Evolutionary conservation across 2,797 vertebrate species (phyloP).

Genomic region (Lepus townsendii): DNA sequence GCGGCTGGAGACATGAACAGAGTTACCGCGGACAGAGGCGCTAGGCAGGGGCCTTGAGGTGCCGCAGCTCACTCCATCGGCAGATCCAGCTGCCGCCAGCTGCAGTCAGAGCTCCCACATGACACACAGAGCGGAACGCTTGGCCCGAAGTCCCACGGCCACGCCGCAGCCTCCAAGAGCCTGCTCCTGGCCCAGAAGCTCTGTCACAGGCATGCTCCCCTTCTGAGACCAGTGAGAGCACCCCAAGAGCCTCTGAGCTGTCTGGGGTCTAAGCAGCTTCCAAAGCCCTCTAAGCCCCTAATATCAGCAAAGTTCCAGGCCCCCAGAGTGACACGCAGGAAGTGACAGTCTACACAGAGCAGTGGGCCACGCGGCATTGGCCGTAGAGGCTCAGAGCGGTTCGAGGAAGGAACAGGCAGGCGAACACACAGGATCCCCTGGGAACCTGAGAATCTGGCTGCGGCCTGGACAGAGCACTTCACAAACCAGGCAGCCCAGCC

Average conservation of each 20-base stretch:
- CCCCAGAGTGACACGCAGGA: background rate
- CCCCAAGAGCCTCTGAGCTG: background rate
- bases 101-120: background rate
- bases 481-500: background rate
- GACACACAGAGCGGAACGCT: background rate
- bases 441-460: background rate
- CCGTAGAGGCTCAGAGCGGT: background rate
- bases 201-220: background rate
- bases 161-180: background rate
- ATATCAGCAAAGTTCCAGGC: background rate
- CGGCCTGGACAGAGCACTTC: background rate
- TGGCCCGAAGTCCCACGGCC: too few relatives aligned
- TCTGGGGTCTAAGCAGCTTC: background rate
- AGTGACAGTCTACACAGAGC: background rate
- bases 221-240: background rate
- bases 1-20: background rate
- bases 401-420: background rate
- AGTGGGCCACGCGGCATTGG: background rate
- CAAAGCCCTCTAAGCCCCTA: background rate
- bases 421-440: background rate
- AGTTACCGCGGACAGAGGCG: background rate
- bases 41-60: background rate
- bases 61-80: background rate
- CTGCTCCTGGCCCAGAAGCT: background rate
- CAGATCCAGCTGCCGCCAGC: background rate